These are phyloP conservation scores for Falco biarmicus DNA, from an alignment of 2,797 vertebrate genomes.

Conservation along the genomic window DNA sequence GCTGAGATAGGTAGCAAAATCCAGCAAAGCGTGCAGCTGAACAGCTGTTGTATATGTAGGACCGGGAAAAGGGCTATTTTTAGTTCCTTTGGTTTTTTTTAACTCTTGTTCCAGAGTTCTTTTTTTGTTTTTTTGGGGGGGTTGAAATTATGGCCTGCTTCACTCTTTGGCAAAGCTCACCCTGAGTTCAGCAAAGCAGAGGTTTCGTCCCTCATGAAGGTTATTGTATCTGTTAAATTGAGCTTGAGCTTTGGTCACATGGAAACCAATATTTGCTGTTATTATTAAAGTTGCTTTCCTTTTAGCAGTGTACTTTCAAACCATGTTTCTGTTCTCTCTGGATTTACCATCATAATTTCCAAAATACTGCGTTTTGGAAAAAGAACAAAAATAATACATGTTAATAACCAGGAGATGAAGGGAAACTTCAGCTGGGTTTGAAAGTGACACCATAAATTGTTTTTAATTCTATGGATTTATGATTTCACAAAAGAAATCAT, in stretches of 20 bases:
- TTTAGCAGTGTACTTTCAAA: constrained; percentile 11
- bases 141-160: not conserved
- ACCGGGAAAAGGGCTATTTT: not conserved
- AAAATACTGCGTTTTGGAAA: constrained; percentile 20
- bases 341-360: constrained; percentile 8
- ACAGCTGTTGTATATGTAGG: not conserved
- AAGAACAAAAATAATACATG: constrained; percentile 40
- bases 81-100: not conserved
- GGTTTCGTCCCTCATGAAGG: not conserved
- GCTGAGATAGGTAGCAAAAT: constrained; percentile 21
- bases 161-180: not conserved
- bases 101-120: not conserved
- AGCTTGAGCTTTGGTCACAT: constrained; percentile 6
- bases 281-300: constrained; percentile 1
- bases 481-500: not conserved
- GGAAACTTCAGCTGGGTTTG: not conserved
- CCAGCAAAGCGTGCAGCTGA: not conserved
- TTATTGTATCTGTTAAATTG: constrained; percentile 3
- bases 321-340: not conserved
- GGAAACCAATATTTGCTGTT: not conserved
- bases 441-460: constrained; percentile 8
- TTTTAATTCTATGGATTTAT: constrained; percentile 20
- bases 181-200: not conserved
- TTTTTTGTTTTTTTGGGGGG: not conserved
- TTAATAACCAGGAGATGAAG: not conserved